Percentiles rank a stretch among this genome's conserved stretches.
These are phyloP conservation scores for Brachyhypopomus gauderio DNA, from an alignment of 2,113 vertebrate species.

Conservation along the genomic window DNA sequence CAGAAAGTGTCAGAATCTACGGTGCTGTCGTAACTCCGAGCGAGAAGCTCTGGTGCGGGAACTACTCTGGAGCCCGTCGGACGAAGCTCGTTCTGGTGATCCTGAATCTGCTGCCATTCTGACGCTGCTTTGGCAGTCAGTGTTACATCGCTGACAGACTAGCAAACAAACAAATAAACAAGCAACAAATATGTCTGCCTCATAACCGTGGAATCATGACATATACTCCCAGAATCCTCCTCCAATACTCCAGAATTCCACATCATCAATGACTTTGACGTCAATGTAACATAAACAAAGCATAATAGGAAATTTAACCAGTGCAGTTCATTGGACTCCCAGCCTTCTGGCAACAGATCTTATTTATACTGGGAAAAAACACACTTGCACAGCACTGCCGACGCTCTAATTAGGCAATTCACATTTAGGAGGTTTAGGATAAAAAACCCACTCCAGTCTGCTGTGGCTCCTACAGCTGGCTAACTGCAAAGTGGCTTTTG, in stretches of 20 bases:
- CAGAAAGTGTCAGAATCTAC: conserved; percentile 52
- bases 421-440: background rate
- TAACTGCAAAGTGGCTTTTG: conserved; percentile 6
- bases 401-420: no score
- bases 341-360: background rate
- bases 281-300: background rate
- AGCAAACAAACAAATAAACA: no score
- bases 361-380: background rate
- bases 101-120: no score
- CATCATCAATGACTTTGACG: conserved; percentile 1
- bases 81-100: background rate
- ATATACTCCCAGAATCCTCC: no score
- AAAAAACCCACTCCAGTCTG: background rate
- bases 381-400: background rate
- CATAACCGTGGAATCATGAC: no score
- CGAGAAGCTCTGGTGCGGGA: background rate
- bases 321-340: background rate
- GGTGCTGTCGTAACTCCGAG: conserved; percentile 32
- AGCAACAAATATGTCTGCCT: no score
- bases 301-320: conserved; percentile 6
- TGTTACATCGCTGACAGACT: no score
- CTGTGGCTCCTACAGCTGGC: conserved; percentile 5
- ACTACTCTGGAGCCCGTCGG: conserved; percentile 60
- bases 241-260: background rate
- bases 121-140: no score